Base-by-base conservation (phyloP, 1,140 invertebrate species). In the Aphelenchoides avenae region DNA sequence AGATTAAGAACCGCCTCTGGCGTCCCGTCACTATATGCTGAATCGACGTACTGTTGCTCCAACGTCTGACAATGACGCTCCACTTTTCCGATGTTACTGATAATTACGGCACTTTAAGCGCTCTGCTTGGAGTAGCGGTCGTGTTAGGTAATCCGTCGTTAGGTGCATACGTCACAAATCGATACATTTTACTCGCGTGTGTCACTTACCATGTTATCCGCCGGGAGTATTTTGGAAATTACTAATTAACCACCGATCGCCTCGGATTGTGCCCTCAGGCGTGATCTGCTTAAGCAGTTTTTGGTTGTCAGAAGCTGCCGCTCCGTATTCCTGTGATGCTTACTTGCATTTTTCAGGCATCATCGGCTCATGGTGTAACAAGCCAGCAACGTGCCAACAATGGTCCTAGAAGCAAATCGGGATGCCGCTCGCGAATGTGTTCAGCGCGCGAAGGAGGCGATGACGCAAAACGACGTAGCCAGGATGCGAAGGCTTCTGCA, bases 351-450 rank as follows among this genome's bases (percentile, higher is more conserved):
- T 15, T 18, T 30, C 46, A 30, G 39, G 39, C 15, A 24, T 48
- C 39, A 27, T 48, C 20, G 52, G n/a, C 27, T 54, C 22, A 9
- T 7, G 40, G 15, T 37, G 13, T 55, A 31, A 26, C 36, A 22
- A 30, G 30, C n/a, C 39, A 31, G 22, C 13, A 18, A 24, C 22
- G 9, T 5, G 20, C 31, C 20, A 24, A n/a, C 11, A 7, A 66
- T 66, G 64, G 64, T 66, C 11, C 41, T 71, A n/a, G 64, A 66
- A n/a, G 64, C 64, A 2, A 66, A 66, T 49, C 52, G 68, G 9
- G 64, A 66, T 51, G 58, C 68, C 33, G 47, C 66, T 1, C 27
- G 53, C 11, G 61, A 71, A 52, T 66, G 64, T 29, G 61, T 66
- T 4, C 15, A 63, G 7, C 42, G 43, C 9, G 64, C 67, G 9